These are phyloP conservation scores for Drosophila paulistorum DNA, from an alignment of 1,140 invertebrate species.

Conservation along the genomic window DNA sequence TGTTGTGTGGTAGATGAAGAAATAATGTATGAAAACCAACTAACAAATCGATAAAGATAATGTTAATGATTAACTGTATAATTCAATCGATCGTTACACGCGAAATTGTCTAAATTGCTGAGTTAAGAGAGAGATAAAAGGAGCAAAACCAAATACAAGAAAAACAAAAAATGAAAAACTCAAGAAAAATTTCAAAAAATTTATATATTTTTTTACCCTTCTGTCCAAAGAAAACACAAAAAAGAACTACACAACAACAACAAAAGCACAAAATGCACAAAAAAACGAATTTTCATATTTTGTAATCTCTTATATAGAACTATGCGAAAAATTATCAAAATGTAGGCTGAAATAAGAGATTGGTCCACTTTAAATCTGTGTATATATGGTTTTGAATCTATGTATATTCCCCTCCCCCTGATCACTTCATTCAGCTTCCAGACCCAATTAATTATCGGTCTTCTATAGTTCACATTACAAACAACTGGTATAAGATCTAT, in stretches of 20 bases:
- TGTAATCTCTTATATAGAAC: background rate
- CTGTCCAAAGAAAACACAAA: slow-evolving; percentile 17
- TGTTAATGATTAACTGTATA: background rate
- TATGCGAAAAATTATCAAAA: background rate
- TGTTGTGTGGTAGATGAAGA: slow-evolving; percentile 51
- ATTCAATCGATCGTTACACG: background rate
- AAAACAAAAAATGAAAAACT: slow-evolving; percentile 5
- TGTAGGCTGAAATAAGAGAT: no score
- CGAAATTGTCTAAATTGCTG: slow-evolving; percentile 66
- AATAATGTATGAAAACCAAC: slow-evolving; percentile 24
- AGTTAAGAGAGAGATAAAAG: slow-evolving; percentile 43
- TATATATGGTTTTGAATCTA: no score
- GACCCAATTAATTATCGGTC: no score
- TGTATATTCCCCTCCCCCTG: no score
- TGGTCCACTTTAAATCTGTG: no score
- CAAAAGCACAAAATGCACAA: slow-evolving; percentile 55
- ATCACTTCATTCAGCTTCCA: no score
- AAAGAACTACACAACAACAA: slow-evolving; percentile 23
- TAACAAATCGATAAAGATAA: slow-evolving; percentile 3
- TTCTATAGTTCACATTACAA: no score
- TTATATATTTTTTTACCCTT: slow-evolving; percentile 10
- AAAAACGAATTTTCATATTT: background rate
- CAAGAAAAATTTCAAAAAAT: slow-evolving; percentile 12
- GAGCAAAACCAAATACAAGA: slow-evolving; percentile 38
- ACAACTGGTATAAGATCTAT: no score